A percentile compares a stretch with the other conserved stretches of the same genome.
phyloP scores from a whole-genome alignment of 2,888 invertebrate species.

The Nudaria mundana region DNA sequence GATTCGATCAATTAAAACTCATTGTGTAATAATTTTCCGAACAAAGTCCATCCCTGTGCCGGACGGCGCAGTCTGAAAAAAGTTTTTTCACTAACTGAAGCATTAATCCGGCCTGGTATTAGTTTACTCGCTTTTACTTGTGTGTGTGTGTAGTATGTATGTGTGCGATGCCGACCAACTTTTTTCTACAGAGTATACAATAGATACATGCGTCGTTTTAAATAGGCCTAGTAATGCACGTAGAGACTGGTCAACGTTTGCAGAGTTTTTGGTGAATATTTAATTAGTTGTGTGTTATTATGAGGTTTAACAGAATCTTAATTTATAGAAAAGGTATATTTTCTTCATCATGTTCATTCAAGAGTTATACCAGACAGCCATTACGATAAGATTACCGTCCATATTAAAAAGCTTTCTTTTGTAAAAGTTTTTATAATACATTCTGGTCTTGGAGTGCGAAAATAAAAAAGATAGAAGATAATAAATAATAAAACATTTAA shows the following conservation, averaged over 20 bases:
- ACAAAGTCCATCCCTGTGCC: conserved; percentile 63
- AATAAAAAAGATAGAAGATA: too few relatives aligned
- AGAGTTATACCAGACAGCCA: too few relatives aligned
- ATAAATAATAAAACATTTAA: too few relatives aligned
- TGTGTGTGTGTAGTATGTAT: conserved; percentile 49
- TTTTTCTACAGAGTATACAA: conserved; percentile 64
- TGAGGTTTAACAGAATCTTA: too few relatives aligned
- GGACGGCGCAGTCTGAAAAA: conserved; percentile 80
- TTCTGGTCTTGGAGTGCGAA: too few relatives aligned
- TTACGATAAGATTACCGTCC: too few relatives aligned
- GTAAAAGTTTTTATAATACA: too few relatives aligned
- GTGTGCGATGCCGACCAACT: conserved; percentile 72
- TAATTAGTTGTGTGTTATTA: too few relatives aligned
- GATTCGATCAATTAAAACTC: conserved; percentile 11
- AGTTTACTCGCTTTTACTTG: conserved; percentile 77
- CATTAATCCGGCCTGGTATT: conserved; percentile 81
- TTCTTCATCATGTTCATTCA: too few relatives aligned
- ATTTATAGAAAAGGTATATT: too few relatives aligned
- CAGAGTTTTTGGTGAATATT: too few relatives aligned
- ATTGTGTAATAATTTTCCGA: conserved; percentile 35
- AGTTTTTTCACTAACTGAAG: conserved; percentile 82
- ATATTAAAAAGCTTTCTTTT: too few relatives aligned
- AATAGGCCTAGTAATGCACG: conserved; percentile 1
- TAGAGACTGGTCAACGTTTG: background rate
- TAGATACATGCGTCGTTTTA: conserved; percentile 44